These are phyloP conservation scores for Amphiprion percula DNA, from an alignment of 2,113 vertebrate genomes.

Conservation along the genomic window DNA sequence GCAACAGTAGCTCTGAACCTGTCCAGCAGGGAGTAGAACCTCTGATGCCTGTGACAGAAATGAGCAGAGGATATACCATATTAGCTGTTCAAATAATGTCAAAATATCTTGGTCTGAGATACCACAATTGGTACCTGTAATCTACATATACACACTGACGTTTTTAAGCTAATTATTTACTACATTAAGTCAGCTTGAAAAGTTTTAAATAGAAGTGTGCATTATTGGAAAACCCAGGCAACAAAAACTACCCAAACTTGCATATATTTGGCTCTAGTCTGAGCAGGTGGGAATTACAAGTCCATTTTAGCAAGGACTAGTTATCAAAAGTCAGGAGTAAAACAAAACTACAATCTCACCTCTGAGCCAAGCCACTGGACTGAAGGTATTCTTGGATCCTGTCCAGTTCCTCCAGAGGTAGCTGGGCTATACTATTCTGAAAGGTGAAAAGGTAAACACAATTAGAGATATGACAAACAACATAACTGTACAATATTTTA, in stretches of 20 bases:
- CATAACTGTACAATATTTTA: not conserved
- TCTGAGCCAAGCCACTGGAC: conserved; percentile 91
- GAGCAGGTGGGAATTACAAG: not conserved
- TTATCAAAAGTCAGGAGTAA: not conserved
- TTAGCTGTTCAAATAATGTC: not conserved
- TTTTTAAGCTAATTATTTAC: too few species aligned
- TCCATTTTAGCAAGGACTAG: not conserved
- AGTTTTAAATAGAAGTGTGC: too few species aligned
- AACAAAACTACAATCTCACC: conserved; percentile 79
- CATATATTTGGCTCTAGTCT: not conserved
- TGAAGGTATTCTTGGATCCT: conserved; percentile 96
- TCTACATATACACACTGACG: too few species aligned
- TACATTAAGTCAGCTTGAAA: too few species aligned
- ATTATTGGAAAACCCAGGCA: not conserved
- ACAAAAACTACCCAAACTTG: not conserved
- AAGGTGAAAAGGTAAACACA: conserved; percentile 37
- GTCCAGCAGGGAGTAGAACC: conserved; percentile 98
- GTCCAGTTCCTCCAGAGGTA: conserved; percentile 93
- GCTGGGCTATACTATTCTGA: conserved; percentile 93
- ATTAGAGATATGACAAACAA: not conserved
- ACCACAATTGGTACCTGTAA: too few species aligned
- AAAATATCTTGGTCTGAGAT: too few species aligned
- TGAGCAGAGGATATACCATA: not conserved
- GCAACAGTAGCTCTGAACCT: conserved; percentile 92
- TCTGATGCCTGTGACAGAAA: conserved; percentile 89